phyloP scores from a whole-genome alignment of 2,113 vertebrate genomes.

The Limnothrissa miodon region DNA sequence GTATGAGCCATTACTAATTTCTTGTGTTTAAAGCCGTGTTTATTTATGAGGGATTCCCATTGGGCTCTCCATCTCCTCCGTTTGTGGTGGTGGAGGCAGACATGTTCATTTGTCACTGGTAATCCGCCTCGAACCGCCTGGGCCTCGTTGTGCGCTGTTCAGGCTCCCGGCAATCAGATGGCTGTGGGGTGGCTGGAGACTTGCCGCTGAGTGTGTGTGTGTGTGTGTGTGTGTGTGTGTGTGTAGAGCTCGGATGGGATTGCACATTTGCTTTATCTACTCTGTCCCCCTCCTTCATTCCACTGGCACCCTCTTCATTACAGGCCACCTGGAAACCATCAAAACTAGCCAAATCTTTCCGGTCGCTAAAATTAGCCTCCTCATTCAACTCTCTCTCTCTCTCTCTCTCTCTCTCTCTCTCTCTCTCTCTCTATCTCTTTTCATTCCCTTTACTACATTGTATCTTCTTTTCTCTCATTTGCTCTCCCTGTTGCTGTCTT shows the following conservation, averaged over 20 bases:
- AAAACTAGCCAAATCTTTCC: slow-evolving; percentile 16
- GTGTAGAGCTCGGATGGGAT: slow-evolving; percentile 1
- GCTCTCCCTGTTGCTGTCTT: background rate
- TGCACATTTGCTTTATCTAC: background rate
- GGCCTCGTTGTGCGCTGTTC: too few relatives aligned
- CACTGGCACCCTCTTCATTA: background rate
- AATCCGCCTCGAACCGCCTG: background rate
- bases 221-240: background rate
- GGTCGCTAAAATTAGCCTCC: slow-evolving; percentile 42
- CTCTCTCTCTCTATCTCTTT: background rate
- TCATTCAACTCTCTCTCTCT: background rate
- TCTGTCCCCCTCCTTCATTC: background rate
- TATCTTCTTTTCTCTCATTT: background rate
- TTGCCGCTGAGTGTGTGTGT: background rate
- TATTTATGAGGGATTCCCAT: too few relatives aligned
- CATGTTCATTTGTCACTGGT: background rate
- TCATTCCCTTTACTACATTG: background rate
- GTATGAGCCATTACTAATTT: too few relatives aligned
- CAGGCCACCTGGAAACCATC: slow-evolving; percentile 32
- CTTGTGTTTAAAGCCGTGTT: too few relatives aligned
- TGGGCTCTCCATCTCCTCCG: too few relatives aligned
- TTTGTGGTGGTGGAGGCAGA: background rate
- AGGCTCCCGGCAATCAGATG: too few relatives aligned
- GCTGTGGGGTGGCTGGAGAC: background rate
- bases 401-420: background rate